Evolutionary conservation across 1,140 invertebrate species (phyloP).

Genomic region (Drosophila miranda): DNA sequence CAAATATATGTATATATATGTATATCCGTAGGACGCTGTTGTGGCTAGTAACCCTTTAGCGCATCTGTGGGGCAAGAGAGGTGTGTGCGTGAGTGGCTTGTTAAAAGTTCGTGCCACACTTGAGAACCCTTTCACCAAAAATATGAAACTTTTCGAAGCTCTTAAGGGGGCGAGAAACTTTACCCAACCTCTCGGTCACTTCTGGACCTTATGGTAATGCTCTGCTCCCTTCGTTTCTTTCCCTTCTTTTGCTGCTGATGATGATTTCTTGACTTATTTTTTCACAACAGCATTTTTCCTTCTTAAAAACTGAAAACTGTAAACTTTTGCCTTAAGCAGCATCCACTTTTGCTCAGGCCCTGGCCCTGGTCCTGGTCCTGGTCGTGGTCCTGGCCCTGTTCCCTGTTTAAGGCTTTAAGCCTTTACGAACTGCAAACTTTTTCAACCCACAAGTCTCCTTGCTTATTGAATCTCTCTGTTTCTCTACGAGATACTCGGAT

Average conservation of each 20-base stretch:
- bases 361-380: background rate
- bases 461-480: conserved; percentile 67
- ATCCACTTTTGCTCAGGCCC: background rate
- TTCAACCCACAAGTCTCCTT: conserved; percentile 54
- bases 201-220: conserved; percentile 58
- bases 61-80: background rate
- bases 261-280: conserved; percentile 64
- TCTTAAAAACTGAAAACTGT: conserved; percentile 13
- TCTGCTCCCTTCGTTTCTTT: no score
- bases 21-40: no score
- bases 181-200: conserved; percentile 22
- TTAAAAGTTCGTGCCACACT: conserved; percentile 3
- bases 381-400: background rate
- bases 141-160: conserved; percentile 22
- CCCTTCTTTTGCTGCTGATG: background rate
- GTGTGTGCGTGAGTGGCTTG: no score
- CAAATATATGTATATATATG: no score
- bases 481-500: background rate
- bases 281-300: conserved; percentile 38
- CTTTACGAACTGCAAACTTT: conserved; percentile 50
- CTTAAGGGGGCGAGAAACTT: conserved; percentile 32
- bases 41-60: background rate
- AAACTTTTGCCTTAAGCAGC: conserved; percentile 44
- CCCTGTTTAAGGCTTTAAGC: conserved; percentile 59
- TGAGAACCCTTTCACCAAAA: conserved; percentile 37